These are phyloP conservation scores for Helicoverpa armigera DNA, from an alignment of 1,140 invertebrate species.

Conservation along the genomic window DNA sequence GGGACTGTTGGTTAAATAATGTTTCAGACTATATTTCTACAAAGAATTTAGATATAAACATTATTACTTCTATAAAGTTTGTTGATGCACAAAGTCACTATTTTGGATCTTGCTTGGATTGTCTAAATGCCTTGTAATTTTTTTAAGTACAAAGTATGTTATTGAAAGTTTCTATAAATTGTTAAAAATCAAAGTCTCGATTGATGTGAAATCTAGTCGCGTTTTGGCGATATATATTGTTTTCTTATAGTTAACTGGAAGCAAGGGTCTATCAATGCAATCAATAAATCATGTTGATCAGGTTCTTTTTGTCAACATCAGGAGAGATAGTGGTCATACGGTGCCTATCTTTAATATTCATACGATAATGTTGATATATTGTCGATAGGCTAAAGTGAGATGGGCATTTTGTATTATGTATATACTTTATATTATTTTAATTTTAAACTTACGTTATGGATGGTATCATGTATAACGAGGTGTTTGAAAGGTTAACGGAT, in stretches of 20 bases:
- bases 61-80: conserved; percentile 53
- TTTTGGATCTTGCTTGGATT: conserved; percentile 61
- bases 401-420: conserved; percentile 64
- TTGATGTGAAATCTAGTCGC: conserved; percentile 47
- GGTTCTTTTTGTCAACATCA: conserved; percentile 6
- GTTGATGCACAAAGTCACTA: conserved; percentile 73
- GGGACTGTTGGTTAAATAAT: conserved; percentile 12
- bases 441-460: conserved; percentile 56
- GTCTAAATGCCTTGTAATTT: conserved; percentile 72
- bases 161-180: conserved; percentile 66
- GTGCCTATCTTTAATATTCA: too few relatives aligned
- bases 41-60: conserved; percentile 39
- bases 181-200: conserved; percentile 56
- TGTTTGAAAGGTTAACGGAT: conserved; percentile 57
- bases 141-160: conserved; percentile 74
- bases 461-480: conserved; percentile 55
- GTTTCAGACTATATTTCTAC: conserved; percentile 49
- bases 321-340: too few relatives aligned
- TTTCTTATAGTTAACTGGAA: conserved; percentile 11
- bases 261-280: conserved; percentile 14
- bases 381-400: conserved; percentile 51
- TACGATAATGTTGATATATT: conserved; percentile 40
- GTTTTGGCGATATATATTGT: conserved; percentile 43
- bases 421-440: conserved; percentile 61
- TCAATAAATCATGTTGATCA: conserved; percentile 32